A percentile compares a stretch with the other conserved stretches of the same genome.
These are phyloP conservation scores for Pterophyllum scalare DNA, from an alignment of 2,113 vertebrate genomes.

Conservation along the genomic window DNA sequence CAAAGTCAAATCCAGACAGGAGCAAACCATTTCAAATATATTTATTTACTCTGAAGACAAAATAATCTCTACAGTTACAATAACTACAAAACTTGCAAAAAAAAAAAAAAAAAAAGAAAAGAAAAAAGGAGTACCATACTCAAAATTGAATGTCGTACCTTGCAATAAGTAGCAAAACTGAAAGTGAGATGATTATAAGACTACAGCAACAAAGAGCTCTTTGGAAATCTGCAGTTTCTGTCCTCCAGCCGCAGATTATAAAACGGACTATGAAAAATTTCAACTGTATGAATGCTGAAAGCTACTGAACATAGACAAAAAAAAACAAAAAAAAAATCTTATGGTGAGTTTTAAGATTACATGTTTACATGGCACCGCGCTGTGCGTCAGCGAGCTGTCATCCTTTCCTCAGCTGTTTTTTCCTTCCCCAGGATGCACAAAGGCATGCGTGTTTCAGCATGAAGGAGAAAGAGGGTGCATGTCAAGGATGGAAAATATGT, in stretches of 20 bases:
- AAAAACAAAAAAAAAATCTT: not conserved
- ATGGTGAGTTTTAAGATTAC: not conserved
- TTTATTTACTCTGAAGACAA: slow-evolving; percentile 79
- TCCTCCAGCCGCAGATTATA: slow-evolving; percentile 29
- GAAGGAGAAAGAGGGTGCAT: slow-evolving; percentile 2
- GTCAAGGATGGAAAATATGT: slow-evolving; percentile 53
- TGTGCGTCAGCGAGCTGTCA: slow-evolving; percentile 35
- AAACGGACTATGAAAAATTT: slow-evolving; percentile 6
- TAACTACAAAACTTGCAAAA: slow-evolving; percentile 67
- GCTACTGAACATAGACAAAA: slow-evolving; percentile 17
- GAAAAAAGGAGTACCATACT: slow-evolving; percentile 45
- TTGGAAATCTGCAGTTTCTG: slow-evolving; percentile 1
- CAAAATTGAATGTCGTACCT: slow-evolving; percentile 62
- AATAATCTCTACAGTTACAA: slow-evolving; percentile 76
- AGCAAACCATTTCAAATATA: slow-evolving; percentile 67
- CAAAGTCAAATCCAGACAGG: not conserved
- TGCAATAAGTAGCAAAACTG: slow-evolving; percentile 29
- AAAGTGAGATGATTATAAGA: slow-evolving; percentile 68
- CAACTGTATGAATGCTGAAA: slow-evolving; percentile 1
- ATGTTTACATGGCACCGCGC: slow-evolving; percentile 33
- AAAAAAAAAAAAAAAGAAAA: not conserved
- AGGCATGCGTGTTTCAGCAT: slow-evolving; percentile 34
- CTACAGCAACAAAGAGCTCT: slow-evolving; percentile 48
- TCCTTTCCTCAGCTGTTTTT: slow-evolving; percentile 8
- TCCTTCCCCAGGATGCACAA: slow-evolving; percentile 6